Evolutionary conservation across 1,140 invertebrate genomes (phyloP).

Genomic region (Drosophila triauraria): DNA sequence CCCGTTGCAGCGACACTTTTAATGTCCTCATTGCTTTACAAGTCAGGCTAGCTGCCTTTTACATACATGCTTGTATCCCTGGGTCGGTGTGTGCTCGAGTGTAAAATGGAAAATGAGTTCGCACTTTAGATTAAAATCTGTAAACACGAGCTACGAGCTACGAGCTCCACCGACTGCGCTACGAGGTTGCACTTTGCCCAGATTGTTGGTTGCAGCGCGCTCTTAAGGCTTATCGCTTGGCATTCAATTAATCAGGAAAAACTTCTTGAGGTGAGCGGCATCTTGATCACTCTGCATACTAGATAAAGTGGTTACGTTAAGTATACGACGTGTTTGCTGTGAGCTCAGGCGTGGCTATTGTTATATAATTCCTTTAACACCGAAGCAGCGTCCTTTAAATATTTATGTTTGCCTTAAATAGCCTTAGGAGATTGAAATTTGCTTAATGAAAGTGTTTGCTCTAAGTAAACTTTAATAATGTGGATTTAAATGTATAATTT

Average conservation of each 20-base stretch:
- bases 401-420: background rate
- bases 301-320: slow-evolving; percentile 5
- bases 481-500: too few relatives aligned
- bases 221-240: slow-evolving; percentile 34
- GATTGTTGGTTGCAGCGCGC: slow-evolving; percentile 18
- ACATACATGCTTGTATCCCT: slow-evolving; percentile 9
- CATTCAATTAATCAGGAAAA: slow-evolving; percentile 38
- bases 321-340: slow-evolving; percentile 9
- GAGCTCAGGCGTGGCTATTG: background rate
- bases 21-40: slow-evolving; percentile 59
- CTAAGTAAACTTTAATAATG: too few relatives aligned
- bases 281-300: slow-evolving; percentile 10
- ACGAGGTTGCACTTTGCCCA: slow-evolving; percentile 15
- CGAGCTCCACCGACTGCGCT: too few relatives aligned
- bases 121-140: slow-evolving; percentile 74
- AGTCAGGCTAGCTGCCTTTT: slow-evolving; percentile 42
- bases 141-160: slow-evolving; percentile 47
- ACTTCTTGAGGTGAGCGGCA: slow-evolving; percentile 22
- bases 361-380: background rate
- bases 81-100: slow-evolving; percentile 38
- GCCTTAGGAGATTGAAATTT: background rate
- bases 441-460: too few relatives aligned
- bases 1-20: slow-evolving; percentile 40
- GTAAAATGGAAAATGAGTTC: slow-evolving; percentile 76
- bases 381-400: too few relatives aligned